These are phyloP conservation scores for Vandiemenella viatica DNA, from an alignment of 2,888 invertebrate species.

Conservation along the genomic window DNA sequence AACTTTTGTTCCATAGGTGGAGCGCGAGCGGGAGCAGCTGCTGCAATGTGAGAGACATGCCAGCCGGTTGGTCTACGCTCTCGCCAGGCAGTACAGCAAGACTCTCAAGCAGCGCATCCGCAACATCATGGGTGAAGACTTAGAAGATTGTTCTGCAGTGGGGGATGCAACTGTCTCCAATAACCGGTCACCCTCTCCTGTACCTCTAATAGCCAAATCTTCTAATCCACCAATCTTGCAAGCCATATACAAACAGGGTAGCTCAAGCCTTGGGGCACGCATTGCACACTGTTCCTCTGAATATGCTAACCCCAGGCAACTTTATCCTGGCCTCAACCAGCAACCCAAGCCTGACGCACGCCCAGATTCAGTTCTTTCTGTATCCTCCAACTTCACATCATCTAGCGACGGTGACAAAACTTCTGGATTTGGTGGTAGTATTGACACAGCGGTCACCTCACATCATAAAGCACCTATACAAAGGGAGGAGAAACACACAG, in stretches of 20 bases:
- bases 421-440: slow-evolving; percentile 19
- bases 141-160: slow-evolving; percentile 8
- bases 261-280: slow-evolving; percentile 68
- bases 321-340: slow-evolving; percentile 32
- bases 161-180: too few relatives aligned
- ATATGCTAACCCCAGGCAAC: slow-evolving; percentile 65
- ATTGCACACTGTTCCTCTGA: slow-evolving; percentile 57
- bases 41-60: slow-evolving; percentile 18
- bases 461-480: slow-evolving; percentile 7
- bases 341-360: slow-evolving; percentile 21
- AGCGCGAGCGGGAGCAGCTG: slow-evolving; percentile 17
- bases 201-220: slow-evolving; percentile 13
- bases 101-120: slow-evolving; percentile 26
- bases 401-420: slow-evolving; percentile 34
- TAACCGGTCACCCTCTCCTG: slow-evolving; percentile 12
- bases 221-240: slow-evolving; percentile 27
- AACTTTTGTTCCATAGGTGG: too few relatives aligned
- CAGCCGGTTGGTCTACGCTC: slow-evolving; percentile 22
- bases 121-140: slow-evolving; percentile 21
- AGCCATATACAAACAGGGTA: slow-evolving; percentile 58
- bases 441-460: slow-evolving; percentile 17
- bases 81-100: slow-evolving; percentile 27
- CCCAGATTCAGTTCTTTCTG: slow-evolving; percentile 36
- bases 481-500: too few relatives aligned
- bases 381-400: slow-evolving; percentile 39